phyloP scores from a whole-genome alignment of 2,888 invertebrate genomes.

The Pristionchus entomophagus region DNA sequence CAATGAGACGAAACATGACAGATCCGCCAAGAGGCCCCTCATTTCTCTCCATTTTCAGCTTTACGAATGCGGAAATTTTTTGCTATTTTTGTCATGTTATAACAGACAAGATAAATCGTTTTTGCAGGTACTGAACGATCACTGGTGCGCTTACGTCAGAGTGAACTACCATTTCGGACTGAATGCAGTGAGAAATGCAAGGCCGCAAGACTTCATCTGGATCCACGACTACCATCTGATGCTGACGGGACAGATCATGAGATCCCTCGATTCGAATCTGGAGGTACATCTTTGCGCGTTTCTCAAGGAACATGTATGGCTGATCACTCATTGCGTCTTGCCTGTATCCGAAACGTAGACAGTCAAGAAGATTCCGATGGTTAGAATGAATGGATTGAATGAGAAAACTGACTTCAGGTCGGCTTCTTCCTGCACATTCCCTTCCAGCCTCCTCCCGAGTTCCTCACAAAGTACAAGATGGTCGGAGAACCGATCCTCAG shows the following conservation, averaged over 20 bases:
- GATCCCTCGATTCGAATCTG: constrained; percentile 67
- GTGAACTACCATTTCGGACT: constrained; percentile 72
- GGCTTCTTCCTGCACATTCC: constrained; percentile 73
- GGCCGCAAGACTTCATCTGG: constrained; percentile 73
- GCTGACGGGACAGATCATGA: constrained; percentile 70
- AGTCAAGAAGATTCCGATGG: no score
- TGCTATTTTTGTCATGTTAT: not conserved
- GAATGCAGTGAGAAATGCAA: constrained; percentile 70
- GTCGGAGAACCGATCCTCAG: constrained; percentile 68
- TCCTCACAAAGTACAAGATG: constrained; percentile 68
- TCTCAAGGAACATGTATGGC: not conserved
- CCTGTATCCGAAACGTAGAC: no score
- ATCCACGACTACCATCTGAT: constrained; percentile 73
- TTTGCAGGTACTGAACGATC: constrained; percentile 60
- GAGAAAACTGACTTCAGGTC: constrained; percentile 50
- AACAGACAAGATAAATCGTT: not conserved
- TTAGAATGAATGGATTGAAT: not conserved
- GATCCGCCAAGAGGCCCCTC: no score
- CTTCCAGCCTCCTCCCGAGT: constrained; percentile 69
- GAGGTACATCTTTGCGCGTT: constrained; percentile 76
- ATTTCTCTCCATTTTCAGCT: no score
- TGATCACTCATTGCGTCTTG: no score
- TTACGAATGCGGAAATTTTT: no score
- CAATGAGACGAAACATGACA: no score
- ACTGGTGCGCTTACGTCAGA: constrained; percentile 70